phyloP scores from a whole-genome alignment of 2,888 invertebrate species.

The Lottia gigantea region DNA sequence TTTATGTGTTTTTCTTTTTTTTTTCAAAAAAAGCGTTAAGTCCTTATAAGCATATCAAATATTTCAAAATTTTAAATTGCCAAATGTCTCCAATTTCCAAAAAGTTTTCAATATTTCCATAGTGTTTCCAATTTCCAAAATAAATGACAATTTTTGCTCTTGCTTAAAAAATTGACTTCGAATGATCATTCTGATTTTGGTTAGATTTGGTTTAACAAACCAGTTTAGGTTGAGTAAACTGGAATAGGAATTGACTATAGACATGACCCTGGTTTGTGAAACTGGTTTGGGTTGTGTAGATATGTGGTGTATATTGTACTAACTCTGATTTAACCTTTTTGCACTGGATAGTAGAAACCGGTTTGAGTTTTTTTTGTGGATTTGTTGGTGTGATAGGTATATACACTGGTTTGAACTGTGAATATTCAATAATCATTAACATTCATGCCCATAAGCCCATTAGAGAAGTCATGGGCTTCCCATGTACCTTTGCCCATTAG shows the following conservation, averaged over 20 bases:
- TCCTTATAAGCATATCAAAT: too few relatives aligned
- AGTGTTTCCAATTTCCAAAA: not conserved
- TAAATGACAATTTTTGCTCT: not conserved
- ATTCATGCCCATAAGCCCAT: too few relatives aligned
- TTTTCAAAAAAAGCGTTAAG: not conserved
- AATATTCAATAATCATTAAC: too few relatives aligned
- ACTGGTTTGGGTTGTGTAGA: slow-evolving; percentile 5
- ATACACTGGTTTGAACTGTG: too few relatives aligned
- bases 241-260: too few relatives aligned
- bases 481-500: too few relatives aligned
- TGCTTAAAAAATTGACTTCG: too few relatives aligned
- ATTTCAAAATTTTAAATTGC: not conserved
- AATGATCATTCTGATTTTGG: too few relatives aligned
- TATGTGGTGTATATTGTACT: not conserved
- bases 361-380: not conserved
- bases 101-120: not conserved
- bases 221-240: too few relatives aligned
- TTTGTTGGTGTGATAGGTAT: not conserved
- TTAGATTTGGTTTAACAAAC: too few relatives aligned
- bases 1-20: not conserved
- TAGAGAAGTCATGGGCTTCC: too few relatives aligned
- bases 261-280: not conserved
- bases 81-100: not conserved
- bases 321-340: not conserved
- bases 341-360: not conserved